Evolutionary conservation across 2,113 vertebrate species (phyloP), one percentile per base, ranked within the genome.

Genomic region (Amphiprion percula): DNA sequence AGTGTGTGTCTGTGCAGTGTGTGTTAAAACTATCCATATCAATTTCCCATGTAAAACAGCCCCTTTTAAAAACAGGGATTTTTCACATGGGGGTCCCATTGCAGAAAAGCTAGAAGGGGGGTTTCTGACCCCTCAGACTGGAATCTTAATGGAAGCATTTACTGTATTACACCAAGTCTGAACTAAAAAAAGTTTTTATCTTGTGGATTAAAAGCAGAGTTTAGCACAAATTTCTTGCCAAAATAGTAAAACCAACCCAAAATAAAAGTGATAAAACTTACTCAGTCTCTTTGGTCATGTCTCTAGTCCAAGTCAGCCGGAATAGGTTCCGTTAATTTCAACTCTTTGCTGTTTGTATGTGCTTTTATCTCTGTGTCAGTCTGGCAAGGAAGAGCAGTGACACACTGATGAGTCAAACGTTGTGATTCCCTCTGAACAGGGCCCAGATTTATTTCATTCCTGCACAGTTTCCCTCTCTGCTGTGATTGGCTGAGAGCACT

Each of bases 211-310:
- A 77, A n/a, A 0, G 5, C 21, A 8, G 17, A 3, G 16, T 68
- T n/a, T 53, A 47, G 0, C 17, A 69, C 15, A 66, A 0, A 17
- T 50, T 53, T 71, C 16, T 14, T 41, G 39, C 1, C 2, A 23
- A 4, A 61, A 21, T 8, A 58, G 16, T 3, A n/a, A 64, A 67
- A 44, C 52, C 7, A 62, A 60, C 4, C 1, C 33, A 4, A n/a
- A 24, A 44, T 21, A 28, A 59, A 58, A 75, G 37, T 54, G 47
- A 49, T 1, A 37, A 15, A 37, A 95, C 95, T 95, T 85, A 96
- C 95, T 95, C 94, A 86, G 89, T 94, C 93, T 95, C 94, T 80
- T 95, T 96, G 90, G 94, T 95, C 95, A 96, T 96, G 90, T 93
- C 94, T 95, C 85, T 84, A 86, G 23, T 87, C 78, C 89, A 82